Percentiles rank a stretch among this genome's conserved stretches.
These are phyloP conservation scores for Catamblyrhynchus diadema DNA, from an alignment of 2,797 vertebrate species.

Conservation along the genomic window DNA sequence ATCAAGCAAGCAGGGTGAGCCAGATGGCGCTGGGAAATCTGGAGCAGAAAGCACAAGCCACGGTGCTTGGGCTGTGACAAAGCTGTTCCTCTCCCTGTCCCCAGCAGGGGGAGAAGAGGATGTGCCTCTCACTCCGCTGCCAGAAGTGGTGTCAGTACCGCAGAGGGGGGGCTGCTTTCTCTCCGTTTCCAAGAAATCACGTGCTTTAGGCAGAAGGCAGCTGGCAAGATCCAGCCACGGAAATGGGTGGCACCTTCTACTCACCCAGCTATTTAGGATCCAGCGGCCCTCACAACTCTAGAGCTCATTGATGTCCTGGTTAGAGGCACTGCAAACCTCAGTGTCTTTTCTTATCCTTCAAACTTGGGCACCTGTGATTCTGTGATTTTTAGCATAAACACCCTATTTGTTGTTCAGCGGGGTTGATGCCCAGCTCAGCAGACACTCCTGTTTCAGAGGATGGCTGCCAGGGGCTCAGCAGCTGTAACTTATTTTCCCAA, in stretches of 20 bases:
- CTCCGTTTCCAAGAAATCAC: neutral
- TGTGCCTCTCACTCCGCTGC: rapidly evolving
- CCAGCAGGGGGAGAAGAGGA: neutral
- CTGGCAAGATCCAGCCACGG: rapidly evolving
- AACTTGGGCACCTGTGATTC: neutral
- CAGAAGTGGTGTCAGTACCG: rapidly evolving
- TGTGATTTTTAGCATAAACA: neutral
- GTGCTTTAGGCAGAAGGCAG: neutral
- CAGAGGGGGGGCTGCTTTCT: rapidly evolving
- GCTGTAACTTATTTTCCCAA: neutral
- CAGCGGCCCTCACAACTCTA: neutral
- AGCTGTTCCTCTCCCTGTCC: neutral
- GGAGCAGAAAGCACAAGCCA: neutral
- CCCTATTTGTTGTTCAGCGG: neutral
- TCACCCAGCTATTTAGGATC: neutral
- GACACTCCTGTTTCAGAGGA: neutral
- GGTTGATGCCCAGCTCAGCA: neutral
- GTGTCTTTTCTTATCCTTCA: neutral
- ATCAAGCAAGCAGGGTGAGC: neutral
- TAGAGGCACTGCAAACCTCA: neutral
- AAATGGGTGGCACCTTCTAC: neutral
- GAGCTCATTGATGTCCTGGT: neutral
- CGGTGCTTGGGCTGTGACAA: rapidly evolving
- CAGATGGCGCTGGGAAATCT: rapidly evolving
- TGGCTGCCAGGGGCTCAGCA: neutral